phyloP scores from a whole-genome alignment of 2,797 vertebrate genomes.

The Botia kubotai region DNA sequence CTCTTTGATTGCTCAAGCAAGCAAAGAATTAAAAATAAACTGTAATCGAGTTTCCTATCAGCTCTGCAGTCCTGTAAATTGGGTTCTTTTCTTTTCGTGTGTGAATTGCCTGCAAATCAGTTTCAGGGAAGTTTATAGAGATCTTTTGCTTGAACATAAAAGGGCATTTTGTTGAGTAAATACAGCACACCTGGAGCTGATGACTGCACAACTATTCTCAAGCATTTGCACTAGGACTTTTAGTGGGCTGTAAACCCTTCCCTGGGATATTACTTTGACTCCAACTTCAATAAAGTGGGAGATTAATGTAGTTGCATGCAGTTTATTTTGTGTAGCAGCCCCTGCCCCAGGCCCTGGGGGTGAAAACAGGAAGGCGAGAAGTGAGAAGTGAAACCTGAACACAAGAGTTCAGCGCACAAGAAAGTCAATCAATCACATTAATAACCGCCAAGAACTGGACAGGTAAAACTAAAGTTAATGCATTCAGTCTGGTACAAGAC shows the following conservation, averaged over 20 bases:
- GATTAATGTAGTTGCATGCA: constrained; percentile 52
- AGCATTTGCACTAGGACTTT: constrained; percentile 51
- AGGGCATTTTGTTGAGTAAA: constrained; percentile 54
- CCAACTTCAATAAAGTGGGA: constrained; percentile 53
- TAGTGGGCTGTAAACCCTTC: constrained; percentile 52
- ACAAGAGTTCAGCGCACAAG: constrained; percentile 6
- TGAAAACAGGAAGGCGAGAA: constrained; percentile 30
- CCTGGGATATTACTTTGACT: constrained; percentile 51
- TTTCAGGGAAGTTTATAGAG: constrained; percentile 57
- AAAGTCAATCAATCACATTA: constrained; percentile 43
- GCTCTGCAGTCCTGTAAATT: constrained; percentile 66
- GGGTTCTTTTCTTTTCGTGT: constrained; percentile 66
- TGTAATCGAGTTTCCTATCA: constrained; percentile 66
- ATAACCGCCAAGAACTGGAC: constrained; percentile 37
- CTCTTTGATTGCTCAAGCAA: constrained; percentile 69
- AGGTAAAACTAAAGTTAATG: constrained; percentile 29
- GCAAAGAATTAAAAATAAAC: constrained; percentile 54
- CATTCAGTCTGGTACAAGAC: constrained; percentile 13
- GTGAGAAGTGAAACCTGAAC: constrained; percentile 34
- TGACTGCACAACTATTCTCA: constrained; percentile 35
- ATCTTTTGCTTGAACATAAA: constrained; percentile 53
- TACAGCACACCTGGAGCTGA: constrained; percentile 47
- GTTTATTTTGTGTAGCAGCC: constrained; percentile 36
- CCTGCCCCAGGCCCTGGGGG: constrained; percentile 13
- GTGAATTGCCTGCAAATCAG: constrained; percentile 68